phyloP scores from a whole-genome alignment of 2,888 invertebrate genomes.

The Habroteleia sp. region DNA sequence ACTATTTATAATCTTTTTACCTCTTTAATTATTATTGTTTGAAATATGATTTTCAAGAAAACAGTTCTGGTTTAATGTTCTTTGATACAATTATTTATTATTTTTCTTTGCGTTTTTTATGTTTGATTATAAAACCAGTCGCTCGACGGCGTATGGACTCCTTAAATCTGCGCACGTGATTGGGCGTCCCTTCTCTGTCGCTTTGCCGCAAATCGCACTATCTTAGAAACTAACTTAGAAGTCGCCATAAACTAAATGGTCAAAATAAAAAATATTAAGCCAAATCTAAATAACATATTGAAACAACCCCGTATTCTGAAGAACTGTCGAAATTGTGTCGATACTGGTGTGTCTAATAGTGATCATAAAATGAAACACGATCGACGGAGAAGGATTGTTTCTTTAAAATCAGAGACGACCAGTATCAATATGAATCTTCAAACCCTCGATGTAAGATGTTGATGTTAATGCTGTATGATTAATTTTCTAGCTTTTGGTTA shows the following conservation, averaged over 20 bases:
- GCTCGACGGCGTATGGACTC: slow-evolving; percentile 77
- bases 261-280: slow-evolving; percentile 12
- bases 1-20: too few species aligned
- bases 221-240: slow-evolving; percentile 51
- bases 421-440: slow-evolving; percentile 48
- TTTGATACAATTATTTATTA: not conserved
- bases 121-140: slow-evolving; percentile 66
- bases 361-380: not conserved
- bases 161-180: slow-evolving; percentile 78
- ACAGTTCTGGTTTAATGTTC: too few species aligned
- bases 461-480: slow-evolving; percentile 27
- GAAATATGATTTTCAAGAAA: too few species aligned
- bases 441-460: slow-evolving; percentile 45
- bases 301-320: slow-evolving; percentile 15
- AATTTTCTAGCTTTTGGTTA: slow-evolving; percentile 33
- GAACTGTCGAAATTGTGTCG: slow-evolving; percentile 40
- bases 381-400: slow-evolving; percentile 8
- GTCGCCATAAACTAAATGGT: slow-evolving; percentile 30
- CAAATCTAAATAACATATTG: not conserved
- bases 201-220: slow-evolving; percentile 76
- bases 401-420: slow-evolving; percentile 13
- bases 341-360: slow-evolving; percentile 39
- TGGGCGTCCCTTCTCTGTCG: slow-evolving; percentile 81
- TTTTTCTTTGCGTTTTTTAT: too few species aligned
- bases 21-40: too few species aligned